phyloP scores from a whole-genome alignment of 2,797 vertebrate genomes.

The Galago senegalensis region DNA sequence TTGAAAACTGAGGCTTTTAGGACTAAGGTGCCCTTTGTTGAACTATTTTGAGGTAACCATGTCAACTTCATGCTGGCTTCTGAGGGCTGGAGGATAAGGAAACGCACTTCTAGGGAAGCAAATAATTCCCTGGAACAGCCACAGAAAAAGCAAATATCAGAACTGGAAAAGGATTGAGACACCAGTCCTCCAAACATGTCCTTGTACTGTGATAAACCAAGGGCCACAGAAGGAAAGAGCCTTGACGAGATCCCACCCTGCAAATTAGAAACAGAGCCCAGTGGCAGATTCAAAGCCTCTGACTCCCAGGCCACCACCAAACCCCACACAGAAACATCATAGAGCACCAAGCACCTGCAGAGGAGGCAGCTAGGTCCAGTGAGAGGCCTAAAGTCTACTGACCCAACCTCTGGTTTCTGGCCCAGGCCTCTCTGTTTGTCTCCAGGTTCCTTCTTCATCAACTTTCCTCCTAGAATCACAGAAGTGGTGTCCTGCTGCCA shows the following conservation, averaged over 20 bases:
- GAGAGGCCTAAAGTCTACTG: background rate
- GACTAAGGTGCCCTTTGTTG: background rate
- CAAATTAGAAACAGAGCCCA: background rate
- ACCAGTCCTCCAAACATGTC: background rate
- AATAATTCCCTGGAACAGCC: background rate
- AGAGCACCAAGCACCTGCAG: background rate
- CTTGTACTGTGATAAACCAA: background rate
- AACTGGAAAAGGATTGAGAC: background rate
- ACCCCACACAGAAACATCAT: background rate
- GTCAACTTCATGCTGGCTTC: conserved; percentile 33
- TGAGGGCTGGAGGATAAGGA: conserved; percentile 5
- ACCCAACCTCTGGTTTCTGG: background rate
- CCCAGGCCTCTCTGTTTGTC: background rate
- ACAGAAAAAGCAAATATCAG: conserved; percentile 2
- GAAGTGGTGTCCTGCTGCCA: background rate
- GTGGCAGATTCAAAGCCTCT: background rate
- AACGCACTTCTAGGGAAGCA: background rate
- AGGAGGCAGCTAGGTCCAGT: background rate
- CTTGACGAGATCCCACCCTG: background rate
- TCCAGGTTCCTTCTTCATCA: background rate
- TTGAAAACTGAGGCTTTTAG: conserved; percentile 3
- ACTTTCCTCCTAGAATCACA: conserved; percentile 52
- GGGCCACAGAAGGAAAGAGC: background rate
- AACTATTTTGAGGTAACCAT: background rate
- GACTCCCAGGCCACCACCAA: background rate